Conservation (phyloP, 2,113 vertebrate genomes). For the Entomyzon cyanotis region DNA sequence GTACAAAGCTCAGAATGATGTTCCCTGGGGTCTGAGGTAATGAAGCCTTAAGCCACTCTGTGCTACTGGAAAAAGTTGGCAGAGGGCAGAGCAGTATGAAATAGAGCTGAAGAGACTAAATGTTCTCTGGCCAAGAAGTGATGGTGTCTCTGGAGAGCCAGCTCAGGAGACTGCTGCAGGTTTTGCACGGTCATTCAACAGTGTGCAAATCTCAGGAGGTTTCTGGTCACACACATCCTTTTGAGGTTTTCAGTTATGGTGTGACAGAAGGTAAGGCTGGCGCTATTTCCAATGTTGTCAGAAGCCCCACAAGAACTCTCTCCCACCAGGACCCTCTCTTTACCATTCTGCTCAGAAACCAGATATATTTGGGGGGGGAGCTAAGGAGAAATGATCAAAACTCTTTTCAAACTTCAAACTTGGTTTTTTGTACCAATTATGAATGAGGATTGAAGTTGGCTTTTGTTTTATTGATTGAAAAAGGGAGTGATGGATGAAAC, state of each 20-base stretch:
- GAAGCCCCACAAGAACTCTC: not conserved
- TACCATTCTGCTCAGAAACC: not conserved
- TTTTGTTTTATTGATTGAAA: slow-evolving; percentile 33
- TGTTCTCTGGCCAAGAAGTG: not conserved
- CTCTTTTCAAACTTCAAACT: not conserved
- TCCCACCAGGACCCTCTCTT: not conserved
- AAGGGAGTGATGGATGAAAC: not conserved
- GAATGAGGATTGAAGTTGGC: not conserved
- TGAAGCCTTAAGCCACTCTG: fast-evolving
- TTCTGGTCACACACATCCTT: not conserved
- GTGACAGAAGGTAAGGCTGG: not conserved
- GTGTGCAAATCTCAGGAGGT: not conserved
- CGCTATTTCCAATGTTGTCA: not conserved
- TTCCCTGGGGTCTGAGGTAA: not conserved
- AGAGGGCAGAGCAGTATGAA: not conserved
- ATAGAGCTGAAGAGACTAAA: not conserved
- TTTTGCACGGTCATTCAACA: not conserved
- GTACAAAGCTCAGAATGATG: not conserved
- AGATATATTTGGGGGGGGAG: not conserved
- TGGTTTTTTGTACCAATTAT: not conserved
- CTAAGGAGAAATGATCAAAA: not conserved
- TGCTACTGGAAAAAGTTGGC: not conserved
- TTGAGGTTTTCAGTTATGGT: not conserved
- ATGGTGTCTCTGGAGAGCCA: not conserved
- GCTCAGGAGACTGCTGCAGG: not conserved